Evolutionary conservation across 2,113 vertebrate species (phyloP).

Genomic region (Zeus faber): DNA sequence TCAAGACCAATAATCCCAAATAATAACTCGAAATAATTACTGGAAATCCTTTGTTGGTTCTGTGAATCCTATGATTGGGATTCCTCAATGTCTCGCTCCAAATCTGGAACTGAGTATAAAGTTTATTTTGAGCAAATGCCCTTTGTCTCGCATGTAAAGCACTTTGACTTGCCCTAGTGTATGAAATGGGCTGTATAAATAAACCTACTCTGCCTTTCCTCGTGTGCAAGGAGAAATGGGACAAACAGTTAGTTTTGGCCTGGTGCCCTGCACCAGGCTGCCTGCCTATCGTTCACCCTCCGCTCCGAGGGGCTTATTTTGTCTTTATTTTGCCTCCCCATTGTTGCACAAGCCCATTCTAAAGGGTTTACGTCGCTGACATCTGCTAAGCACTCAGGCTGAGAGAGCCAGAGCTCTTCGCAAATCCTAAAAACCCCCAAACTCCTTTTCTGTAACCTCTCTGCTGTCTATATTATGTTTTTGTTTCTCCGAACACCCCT

Average conservation of each 20-base stretch:
- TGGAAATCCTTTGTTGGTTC: no score
- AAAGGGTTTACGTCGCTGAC: constrained; percentile 51
- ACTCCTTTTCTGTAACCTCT: constrained; percentile 21
- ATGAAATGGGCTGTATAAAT: no score
- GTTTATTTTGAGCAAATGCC: no score
- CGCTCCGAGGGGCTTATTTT: constrained; percentile 27
- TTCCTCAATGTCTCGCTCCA: no score
- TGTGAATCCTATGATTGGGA: no score
- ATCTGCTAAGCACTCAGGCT: constrained; percentile 41
- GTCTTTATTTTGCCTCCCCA: constrained; percentile 22
- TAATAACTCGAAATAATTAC: no score
- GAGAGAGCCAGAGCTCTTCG: constrained; percentile 45
- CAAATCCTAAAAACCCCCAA: constrained; percentile 51
- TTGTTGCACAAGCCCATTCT: constrained; percentile 43
- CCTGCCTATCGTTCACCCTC: constrained; percentile 28
- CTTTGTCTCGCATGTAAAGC: no score
- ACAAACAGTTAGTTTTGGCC: constrained; percentile 25
- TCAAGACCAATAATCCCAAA: no score
- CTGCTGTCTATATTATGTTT: constrained; percentile 41
- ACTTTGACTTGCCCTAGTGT: no score
- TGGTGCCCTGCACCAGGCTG: constrained; percentile 16
- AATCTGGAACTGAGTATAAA: no score
- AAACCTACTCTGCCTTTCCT: no score
- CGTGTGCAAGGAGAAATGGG: constrained; percentile 30
- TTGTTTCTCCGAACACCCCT: background rate